These are phyloP conservation scores for Nephrotoma appendiculata DNA, from an alignment of 2,888 invertebrate genomes.

Conservation along the genomic window DNA sequence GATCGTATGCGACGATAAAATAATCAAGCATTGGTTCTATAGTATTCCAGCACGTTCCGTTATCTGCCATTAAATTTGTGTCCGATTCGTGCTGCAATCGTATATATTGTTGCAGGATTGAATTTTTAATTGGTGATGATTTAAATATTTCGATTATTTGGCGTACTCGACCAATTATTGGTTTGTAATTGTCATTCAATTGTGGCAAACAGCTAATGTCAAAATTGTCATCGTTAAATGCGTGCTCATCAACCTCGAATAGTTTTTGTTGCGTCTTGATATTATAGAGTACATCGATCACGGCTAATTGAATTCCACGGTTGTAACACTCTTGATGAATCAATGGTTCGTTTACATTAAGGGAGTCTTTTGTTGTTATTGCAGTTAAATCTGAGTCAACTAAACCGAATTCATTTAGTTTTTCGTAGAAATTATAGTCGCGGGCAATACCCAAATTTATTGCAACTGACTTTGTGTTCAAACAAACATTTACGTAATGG, in stretches of 20 bases:
- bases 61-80: background rate
- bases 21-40: conserved; percentile 2
- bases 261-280: background rate
- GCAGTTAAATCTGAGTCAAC: background rate
- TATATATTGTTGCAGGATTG: background rate
- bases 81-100: background rate
- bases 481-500: background rate
- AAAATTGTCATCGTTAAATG: background rate
- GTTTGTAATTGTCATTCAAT: background rate
- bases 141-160: background rate
- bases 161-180: background rate
- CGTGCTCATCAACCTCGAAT: no score
- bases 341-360: background rate
- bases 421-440: background rate
- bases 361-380: background rate
- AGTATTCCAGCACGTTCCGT: background rate
- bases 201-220: background rate
- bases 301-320: background rate
- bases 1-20: background rate
- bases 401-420: background rate
- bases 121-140: background rate
- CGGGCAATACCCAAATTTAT: background rate
- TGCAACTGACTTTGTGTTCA: background rate
- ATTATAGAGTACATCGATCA: conserved; percentile 1
- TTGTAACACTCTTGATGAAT: conserved; percentile 2